Evolutionary conservation across 2,113 vertebrate species (phyloP).

Genomic region (Xiphorhynchus elegans): DNA sequence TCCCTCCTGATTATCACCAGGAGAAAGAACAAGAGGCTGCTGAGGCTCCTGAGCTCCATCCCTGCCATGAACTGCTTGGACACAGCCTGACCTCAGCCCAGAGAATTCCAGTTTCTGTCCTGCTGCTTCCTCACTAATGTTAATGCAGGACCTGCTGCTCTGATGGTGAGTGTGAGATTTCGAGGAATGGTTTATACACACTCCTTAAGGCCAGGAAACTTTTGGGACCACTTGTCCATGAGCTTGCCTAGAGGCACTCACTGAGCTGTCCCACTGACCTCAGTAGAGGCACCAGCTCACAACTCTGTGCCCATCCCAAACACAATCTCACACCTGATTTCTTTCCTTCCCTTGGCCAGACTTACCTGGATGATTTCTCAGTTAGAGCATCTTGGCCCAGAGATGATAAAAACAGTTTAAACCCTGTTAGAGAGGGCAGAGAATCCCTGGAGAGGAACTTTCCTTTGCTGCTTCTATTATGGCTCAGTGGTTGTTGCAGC

Average conservation of each 20-base stretch:
- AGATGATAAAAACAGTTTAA: not conserved
- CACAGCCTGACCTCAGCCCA: not conserved
- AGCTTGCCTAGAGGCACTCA: fast-evolving
- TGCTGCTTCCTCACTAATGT: not conserved
- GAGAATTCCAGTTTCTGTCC: not conserved
- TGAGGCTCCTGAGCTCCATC: not conserved
- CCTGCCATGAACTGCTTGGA: fast-evolving
- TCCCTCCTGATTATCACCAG: not conserved
- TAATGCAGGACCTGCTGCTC: not conserved
- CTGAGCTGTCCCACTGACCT: not conserved
- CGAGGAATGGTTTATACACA: not conserved
- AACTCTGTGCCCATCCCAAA: not conserved
- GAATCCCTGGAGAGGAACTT: not conserved
- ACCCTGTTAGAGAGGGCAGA: not conserved
- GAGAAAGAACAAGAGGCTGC: not conserved
- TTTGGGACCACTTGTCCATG: fast-evolving
- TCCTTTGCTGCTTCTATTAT: not conserved
- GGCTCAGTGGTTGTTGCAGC: not conserved
- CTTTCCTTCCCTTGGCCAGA: not conserved
- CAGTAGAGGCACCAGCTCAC: not conserved
- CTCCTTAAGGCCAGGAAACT: not conserved
- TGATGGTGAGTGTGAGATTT: not conserved
- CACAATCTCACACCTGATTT: not conserved
- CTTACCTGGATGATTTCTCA: not conserved
- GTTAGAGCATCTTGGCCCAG: not conserved